A percentile compares a stretch with the other conserved stretches of the same genome.
phyloP scores from a whole-genome alignment of 1,140 invertebrate species.

The Eriocheir sinensis region DNA sequence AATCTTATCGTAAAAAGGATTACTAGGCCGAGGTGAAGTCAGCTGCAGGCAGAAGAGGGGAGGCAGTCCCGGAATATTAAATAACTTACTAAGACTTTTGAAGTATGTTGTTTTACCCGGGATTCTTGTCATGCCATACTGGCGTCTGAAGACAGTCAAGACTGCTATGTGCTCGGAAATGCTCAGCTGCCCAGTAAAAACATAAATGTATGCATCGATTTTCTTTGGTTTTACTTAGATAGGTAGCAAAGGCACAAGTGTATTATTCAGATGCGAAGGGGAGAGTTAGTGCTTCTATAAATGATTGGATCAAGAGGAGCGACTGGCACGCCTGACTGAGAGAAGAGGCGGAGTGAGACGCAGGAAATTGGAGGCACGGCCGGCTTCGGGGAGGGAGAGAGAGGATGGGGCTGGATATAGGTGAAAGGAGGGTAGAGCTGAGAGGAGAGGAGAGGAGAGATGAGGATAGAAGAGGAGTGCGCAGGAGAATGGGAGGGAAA shows the following conservation, averaged over 20 bases:
- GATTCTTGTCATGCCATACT: slow-evolving; percentile 15
- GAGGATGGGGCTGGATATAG: neutral
- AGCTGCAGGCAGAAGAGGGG: neutral
- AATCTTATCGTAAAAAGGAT: neutral
- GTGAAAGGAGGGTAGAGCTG: neutral
- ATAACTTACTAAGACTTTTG: slow-evolving; percentile 6
- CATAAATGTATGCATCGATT: neutral
- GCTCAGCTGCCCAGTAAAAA: neutral
- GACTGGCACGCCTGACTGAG: neutral
- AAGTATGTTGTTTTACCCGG: neutral
- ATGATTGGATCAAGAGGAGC: neutral
- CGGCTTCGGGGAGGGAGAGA: no score
- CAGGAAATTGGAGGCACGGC: neutral
- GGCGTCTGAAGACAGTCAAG: neutral
- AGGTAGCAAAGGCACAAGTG: no score
- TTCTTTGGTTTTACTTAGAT: no score
- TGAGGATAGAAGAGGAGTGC: neutral
- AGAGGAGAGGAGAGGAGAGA: neutral
- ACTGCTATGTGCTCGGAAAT: neutral
- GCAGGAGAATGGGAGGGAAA: neutral
- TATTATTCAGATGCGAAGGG: no score
- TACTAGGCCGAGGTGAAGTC: neutral
- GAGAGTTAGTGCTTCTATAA: neutral
- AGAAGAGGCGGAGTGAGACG: neutral
- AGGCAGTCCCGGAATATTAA: neutral